Percentiles rank a stretch among this genome's conserved stretches.
Evolutionary conservation across 2,113 vertebrate species (phyloP).

Genomic region (Hyaena hyaena): DNA sequence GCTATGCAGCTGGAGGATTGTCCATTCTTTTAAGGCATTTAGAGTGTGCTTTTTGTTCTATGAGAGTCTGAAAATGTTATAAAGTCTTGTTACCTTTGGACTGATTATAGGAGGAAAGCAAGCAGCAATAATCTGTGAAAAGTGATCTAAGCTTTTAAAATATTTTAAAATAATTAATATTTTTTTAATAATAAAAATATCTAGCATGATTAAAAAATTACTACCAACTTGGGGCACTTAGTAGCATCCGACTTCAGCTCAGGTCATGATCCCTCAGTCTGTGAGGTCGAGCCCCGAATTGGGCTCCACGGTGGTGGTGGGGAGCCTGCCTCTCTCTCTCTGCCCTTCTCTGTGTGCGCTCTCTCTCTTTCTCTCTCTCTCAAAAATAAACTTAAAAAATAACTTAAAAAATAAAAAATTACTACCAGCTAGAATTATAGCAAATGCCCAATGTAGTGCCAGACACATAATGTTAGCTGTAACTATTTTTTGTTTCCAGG

Average conservation of each 20-base stretch:
- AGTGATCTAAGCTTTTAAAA: background rate
- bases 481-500: background rate
- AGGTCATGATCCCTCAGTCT: too few relatives aligned
- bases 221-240: too few relatives aligned
- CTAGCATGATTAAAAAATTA: background rate
- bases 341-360: too few relatives aligned
- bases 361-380: too few relatives aligned
- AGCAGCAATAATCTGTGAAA: background rate
- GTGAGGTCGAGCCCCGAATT: too few relatives aligned
- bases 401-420: background rate
- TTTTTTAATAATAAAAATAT: background rate
- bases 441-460: background rate
- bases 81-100: background rate
- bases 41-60: background rate
- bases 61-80: background rate
- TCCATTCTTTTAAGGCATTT: background rate
- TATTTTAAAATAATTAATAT: too few relatives aligned
- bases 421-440: background rate
- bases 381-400: too few relatives aligned
- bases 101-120: constrained; percentile 24
- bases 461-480: background rate
- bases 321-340: too few relatives aligned
- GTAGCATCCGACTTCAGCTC: too few relatives aligned
- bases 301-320: too few relatives aligned
- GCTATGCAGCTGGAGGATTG: background rate